Conservation (phyloP, 2,113 vertebrate species). For the Pungitius pungitius region DNA sequence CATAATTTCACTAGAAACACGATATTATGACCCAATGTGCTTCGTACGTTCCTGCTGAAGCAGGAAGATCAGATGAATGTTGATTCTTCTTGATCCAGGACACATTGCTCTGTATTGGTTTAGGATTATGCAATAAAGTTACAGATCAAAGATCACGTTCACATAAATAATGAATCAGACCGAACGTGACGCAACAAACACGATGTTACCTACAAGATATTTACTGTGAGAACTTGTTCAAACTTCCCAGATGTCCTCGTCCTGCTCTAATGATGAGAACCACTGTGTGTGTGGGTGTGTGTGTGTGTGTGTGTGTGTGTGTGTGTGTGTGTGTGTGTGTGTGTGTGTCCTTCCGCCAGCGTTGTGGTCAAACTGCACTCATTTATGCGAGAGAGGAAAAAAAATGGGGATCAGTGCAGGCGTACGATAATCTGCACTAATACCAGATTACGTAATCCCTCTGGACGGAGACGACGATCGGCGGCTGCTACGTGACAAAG, state of each 20-base stretch:
- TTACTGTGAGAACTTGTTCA: too few species aligned
- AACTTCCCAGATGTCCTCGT: neutral
- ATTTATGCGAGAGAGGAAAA: constrained; percentile 31
- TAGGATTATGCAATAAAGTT: neutral
- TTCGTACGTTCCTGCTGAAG: neutral
- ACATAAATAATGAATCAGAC: neutral
- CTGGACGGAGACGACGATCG: constrained; percentile 40
- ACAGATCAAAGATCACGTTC: neutral
- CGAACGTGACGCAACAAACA: neutral
- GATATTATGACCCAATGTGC: neutral
- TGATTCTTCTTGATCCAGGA: neutral
- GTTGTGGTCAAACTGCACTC: constrained; percentile 15
- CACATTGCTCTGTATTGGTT: neutral
- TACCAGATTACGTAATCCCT: constrained; percentile 21
- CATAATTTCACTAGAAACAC: neutral
- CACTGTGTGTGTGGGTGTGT: too few species aligned
- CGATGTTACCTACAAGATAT: too few species aligned
- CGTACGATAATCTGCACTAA: constrained; percentile 40
- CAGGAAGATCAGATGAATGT: neutral
- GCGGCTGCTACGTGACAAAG: constrained; percentile 1
- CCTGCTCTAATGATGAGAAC: neutral
- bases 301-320: too few species aligned
- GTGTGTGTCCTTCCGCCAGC: constrained; percentile 1
- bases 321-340: too few species aligned
- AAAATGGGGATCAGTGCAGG: constrained; percentile 42